These are phyloP conservation scores for Lamellibrachia columna DNA, from an alignment of 2,888 invertebrate genomes.

Conservation along the genomic window DNA sequence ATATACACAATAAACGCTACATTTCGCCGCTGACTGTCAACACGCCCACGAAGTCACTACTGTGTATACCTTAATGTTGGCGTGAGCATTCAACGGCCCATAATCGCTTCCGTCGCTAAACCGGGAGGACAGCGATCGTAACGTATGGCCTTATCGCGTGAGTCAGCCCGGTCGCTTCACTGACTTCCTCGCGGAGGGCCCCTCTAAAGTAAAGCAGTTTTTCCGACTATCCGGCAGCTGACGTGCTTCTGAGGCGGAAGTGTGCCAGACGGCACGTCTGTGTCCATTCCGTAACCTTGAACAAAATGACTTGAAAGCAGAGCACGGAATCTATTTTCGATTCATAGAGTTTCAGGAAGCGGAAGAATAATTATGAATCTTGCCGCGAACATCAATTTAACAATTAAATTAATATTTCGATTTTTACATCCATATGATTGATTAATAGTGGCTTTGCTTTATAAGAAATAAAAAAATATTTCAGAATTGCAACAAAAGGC, in stretches of 20 bases:
- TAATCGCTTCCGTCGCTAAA: neutral
- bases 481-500: neutral
- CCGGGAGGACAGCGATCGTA: neutral
- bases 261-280: neutral
- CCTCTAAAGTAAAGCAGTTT: neutral
- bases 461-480: neutral
- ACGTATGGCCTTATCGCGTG: neutral
- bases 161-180: neutral
- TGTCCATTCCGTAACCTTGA: neutral
- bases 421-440: neutral
- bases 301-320: neutral
- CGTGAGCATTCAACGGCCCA: slow-evolving; percentile 10
- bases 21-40: neutral
- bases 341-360: neutral
- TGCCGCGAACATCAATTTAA: neutral
- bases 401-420: neutral
- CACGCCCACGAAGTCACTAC: neutral
- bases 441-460: neutral
- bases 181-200: neutral
- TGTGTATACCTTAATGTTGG: neutral
- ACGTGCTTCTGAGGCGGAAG: slow-evolving; percentile 9
- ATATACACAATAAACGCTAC: neutral
- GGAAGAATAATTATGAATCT: neutral
- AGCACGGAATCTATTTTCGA: neutral
- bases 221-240: neutral